phyloP scores from a whole-genome alignment of 2,797 vertebrate species.

The Halcyon leucocephala region DNA sequence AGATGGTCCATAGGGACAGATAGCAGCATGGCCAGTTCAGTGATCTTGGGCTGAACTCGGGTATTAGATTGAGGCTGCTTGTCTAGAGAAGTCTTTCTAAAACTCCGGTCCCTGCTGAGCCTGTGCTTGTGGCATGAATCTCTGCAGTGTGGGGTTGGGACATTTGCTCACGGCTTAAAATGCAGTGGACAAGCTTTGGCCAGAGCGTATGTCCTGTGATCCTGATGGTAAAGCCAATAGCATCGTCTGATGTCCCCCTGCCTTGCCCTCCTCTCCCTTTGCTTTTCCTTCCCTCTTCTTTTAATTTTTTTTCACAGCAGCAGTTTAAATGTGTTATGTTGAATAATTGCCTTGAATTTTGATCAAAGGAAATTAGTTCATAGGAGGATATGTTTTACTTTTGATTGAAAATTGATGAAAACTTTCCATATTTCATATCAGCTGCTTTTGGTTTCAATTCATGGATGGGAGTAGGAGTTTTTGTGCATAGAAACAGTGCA shows the following conservation, averaged over 20 bases:
- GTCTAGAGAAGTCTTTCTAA: background rate
- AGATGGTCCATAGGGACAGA: background rate
- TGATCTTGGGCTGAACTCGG: background rate
- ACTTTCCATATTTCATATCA: background rate
- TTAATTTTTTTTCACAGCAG: background rate
- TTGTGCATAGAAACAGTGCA: background rate
- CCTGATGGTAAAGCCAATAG: rapidly evolving
- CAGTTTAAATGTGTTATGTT: background rate
- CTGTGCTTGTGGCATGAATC: rapidly evolving
- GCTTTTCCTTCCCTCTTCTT: background rate
- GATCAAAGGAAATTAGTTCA: background rate
- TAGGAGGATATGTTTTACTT: background rate
- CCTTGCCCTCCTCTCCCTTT: background rate
- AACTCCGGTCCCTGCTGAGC: background rate
- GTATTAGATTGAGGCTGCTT: background rate
- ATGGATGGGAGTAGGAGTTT: background rate
- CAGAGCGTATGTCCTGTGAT: rapidly evolving
- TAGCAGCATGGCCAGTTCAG: background rate
- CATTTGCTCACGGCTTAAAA: background rate
- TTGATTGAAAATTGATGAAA: background rate
- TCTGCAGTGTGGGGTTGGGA: no score
- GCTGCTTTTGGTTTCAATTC: background rate
- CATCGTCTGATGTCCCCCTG: rapidly evolving
- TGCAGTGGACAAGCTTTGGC: rapidly evolving
- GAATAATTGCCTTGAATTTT: background rate